Conservation (phyloP, 2,888 invertebrate species). For the Gnatocerus cornutus region DNA sequence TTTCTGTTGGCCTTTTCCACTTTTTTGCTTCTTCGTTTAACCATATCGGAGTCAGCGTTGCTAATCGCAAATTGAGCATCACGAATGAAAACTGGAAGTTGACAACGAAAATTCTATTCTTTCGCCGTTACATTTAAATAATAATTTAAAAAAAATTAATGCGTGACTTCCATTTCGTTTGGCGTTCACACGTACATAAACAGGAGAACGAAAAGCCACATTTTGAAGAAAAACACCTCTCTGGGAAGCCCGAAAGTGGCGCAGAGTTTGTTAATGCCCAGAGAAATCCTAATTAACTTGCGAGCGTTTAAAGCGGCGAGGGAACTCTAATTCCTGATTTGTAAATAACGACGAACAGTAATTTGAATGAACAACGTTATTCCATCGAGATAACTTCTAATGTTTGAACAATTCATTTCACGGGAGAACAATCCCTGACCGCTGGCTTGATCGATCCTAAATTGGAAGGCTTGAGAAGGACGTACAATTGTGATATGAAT, state of each 20-base stretch:
- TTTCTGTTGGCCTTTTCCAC: conserved; percentile 17
- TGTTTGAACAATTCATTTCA: conserved; percentile 33
- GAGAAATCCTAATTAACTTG: conserved; percentile 21
- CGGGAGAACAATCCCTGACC: conserved; percentile 15
- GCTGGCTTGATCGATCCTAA: conserved; percentile 12
- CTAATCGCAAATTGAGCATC: conserved; percentile 36
- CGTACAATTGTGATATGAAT: background rate
- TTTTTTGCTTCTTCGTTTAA: conserved; percentile 26
- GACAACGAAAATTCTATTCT: conserved; percentile 10
- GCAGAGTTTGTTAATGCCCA: conserved; percentile 1
- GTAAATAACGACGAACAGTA: conserved; percentile 17
- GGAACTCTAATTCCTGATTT: conserved; percentile 24
- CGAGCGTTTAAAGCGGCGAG: conserved; percentile 3
- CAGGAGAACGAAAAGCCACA: background rate
- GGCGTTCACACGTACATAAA: conserved; percentile 2
- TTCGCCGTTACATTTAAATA: too few relatives aligned
- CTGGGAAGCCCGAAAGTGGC: background rate
- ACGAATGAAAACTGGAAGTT: conserved; percentile 29
- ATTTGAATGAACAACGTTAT: conserved; percentile 31
- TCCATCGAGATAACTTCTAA: conserved; percentile 11
- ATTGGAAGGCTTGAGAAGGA: background rate
- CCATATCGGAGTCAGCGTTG: conserved; percentile 23
- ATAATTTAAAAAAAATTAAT: too few relatives aligned
- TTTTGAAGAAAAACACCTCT: conserved; percentile 3
- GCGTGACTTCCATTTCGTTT: background rate